Conservation (phyloP, 2,888 invertebrate species). For the Drosophila falleni region DNA sequence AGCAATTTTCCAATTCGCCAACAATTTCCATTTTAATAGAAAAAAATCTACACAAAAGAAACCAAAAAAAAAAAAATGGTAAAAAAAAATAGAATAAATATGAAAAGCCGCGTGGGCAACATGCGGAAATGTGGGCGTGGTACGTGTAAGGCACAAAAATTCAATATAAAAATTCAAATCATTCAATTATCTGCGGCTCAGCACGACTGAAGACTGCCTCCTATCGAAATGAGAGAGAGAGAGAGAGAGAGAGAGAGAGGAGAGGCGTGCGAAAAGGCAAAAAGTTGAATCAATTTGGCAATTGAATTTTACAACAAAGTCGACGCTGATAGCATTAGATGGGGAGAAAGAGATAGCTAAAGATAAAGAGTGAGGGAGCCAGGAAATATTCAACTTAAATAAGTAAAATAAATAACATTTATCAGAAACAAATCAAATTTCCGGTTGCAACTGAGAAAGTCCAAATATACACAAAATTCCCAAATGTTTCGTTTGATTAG, state of each 20-base stretch:
- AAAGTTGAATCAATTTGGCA: slow-evolving; percentile 81
- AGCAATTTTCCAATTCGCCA: slow-evolving; percentile 82
- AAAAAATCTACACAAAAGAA: slow-evolving; percentile 58
- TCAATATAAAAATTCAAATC: slow-evolving; percentile 83
- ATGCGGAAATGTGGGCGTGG: slow-evolving; percentile 36
- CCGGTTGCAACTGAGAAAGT: slow-evolving; percentile 64
- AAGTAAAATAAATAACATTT: slow-evolving; percentile 79
- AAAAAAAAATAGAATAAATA: slow-evolving; percentile 54
- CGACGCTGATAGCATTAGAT: slow-evolving; percentile 12
- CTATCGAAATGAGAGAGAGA: not conserved
- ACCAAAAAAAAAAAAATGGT: slow-evolving; percentile 26
- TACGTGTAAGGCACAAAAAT: slow-evolving; percentile 62
- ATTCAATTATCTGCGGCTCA: slow-evolving; percentile 83
- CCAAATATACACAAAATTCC: slow-evolving; percentile 31
- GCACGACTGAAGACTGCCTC: slow-evolving; percentile 37
- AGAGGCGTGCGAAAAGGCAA: slow-evolving; percentile 62
- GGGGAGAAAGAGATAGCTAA: not conserved
- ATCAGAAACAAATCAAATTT: slow-evolving; percentile 79
- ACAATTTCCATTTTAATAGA: slow-evolving; percentile 82
- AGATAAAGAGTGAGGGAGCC: not conserved
- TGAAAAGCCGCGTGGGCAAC: slow-evolving; percentile 55
- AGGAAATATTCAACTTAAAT: slow-evolving; percentile 63
- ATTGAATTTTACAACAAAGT: slow-evolving; percentile 72
- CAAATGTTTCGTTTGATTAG: slow-evolving; percentile 33
- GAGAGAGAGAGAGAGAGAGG: not conserved